Percentiles rank a stretch among this genome's conserved stretches.
Evolutionary conservation across 1,140 invertebrate species (phyloP).

Genomic region (Druon quercuslanigerum): DNA sequence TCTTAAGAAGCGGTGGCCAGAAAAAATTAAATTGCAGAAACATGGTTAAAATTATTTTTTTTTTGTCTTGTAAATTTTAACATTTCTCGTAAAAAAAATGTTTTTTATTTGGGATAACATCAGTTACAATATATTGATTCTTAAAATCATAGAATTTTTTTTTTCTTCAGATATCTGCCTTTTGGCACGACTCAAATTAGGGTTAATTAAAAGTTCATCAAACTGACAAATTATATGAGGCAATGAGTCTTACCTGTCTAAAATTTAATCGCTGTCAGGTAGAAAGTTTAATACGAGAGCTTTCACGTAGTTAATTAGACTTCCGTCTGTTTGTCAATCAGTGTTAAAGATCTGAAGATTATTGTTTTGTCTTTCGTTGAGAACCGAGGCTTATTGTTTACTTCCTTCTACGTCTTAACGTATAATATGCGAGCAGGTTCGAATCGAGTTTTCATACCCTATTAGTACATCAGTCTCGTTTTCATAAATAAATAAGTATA

Average conservation of each 20-base stretch:
- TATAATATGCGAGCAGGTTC: not conserved
- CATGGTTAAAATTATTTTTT: no score
- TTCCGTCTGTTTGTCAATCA: slow-evolving; percentile 29
- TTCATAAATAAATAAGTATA: no score
- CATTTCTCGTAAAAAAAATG: no score
- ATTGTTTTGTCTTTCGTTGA: slow-evolving; percentile 21
- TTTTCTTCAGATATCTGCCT: no score
- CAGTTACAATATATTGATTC: no score
- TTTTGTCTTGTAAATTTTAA: no score
- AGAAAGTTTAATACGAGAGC: slow-evolving; percentile 15
- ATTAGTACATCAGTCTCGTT: not conserved
- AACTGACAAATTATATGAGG: slow-evolving; percentile 6
- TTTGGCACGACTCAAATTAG: not conserved
- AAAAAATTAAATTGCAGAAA: no score
- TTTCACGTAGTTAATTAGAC: slow-evolving; percentile 24
- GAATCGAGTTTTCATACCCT: not conserved
- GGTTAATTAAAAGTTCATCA: not conserved
- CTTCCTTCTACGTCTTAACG: not conserved
- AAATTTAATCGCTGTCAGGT: slow-evolving; percentile 23
- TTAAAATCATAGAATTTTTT: no score
- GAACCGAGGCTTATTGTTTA: slow-evolving; percentile 15
- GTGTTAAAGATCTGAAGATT: slow-evolving; percentile 9
- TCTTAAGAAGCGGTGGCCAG: no score
- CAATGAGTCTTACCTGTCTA: not conserved
- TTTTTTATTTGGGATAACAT: no score